Conservation (phyloP, 2,113 vertebrate species). For the Equus przewalskii region DNA sequence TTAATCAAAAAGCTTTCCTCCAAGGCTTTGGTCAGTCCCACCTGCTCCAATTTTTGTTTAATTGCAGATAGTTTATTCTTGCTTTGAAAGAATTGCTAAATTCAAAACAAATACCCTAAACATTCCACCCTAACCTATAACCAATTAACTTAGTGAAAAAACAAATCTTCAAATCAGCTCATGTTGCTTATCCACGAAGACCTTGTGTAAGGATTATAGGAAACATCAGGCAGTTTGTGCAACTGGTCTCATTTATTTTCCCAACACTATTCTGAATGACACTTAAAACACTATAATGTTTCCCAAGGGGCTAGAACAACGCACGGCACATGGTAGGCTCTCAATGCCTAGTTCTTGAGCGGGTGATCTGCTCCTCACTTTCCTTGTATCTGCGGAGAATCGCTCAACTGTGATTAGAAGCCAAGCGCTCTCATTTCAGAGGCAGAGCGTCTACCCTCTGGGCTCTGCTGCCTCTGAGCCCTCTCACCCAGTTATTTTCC, state of each 20-base stretch:
- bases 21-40: not conserved
- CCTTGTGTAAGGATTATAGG: no score
- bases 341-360: not conserved
- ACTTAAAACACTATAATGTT: not conserved
- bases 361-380: not conserved
- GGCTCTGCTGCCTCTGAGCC: accelerated
- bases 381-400: not conserved
- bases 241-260: not conserved
- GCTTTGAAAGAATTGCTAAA: not conserved
- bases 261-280: not conserved
- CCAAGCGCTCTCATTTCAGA: not conserved
- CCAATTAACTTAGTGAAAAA: not conserved
- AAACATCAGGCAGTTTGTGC: not conserved
- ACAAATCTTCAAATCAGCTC: not conserved
- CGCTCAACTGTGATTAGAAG: no score
- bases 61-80: not conserved
- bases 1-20: not conserved
- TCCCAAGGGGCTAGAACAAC: not conserved
- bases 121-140: not conserved
- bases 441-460: not conserved
- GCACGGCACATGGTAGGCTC: accelerated
- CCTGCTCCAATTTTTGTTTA: not conserved
- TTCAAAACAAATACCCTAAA: not conserved
- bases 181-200: not conserved
- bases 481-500: not conserved